Base-by-base conservation (phyloP, 2,113 vertebrate genomes). In the Pristiophorus japonicus region DNA sequence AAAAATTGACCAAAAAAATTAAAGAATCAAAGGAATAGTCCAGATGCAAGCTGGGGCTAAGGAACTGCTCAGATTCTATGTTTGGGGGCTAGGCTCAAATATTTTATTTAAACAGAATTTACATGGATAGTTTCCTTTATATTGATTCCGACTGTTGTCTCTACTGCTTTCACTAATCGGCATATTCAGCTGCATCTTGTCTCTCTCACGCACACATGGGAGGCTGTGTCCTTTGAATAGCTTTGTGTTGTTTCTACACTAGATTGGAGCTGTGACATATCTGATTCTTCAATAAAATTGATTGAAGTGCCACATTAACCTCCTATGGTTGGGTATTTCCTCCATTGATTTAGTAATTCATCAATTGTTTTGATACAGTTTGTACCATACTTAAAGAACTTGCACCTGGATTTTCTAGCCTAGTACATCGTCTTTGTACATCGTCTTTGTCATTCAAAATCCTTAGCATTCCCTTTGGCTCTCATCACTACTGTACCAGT, bases 341-440 rank as follows among this genome's bases (percentile, higher is more conserved):
- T 70, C 66, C 66, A 70, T 27, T 4, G 20, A 70, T 70, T 27
- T 24, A 24, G 66, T 27, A 27, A 51, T 51, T 88, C 24, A 55
- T 88, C 85, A 1, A 16, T 30, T 88, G 14, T 87, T 55, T 30
- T 81, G 78, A 81, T 81, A 73, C 27, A 81, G n/a, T 42, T 16
- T 12, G 45, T 87, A 51, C 14, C 16, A 14, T 84, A 3, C 20
- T 87, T 24, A 47, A 51, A 30, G 20, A 51, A 51, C 84, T 51
- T 47, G 85, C 85, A 88, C 3, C 42, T 88, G 47, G 47, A 88
- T 88, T 88, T 88, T 88, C 85, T 55, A 88, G 55, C 51, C 85
- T n/a, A 42, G 78, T 81, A 3, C 78, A 42, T 18, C 18, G 38
- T 42, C 16, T 42, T 45, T 42, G 16, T 88, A n/a, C 24, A 51